Evolutionary conservation across 1,140 invertebrate genomes (phyloP).

Genomic region (Drosophila gunungcola): DNA sequence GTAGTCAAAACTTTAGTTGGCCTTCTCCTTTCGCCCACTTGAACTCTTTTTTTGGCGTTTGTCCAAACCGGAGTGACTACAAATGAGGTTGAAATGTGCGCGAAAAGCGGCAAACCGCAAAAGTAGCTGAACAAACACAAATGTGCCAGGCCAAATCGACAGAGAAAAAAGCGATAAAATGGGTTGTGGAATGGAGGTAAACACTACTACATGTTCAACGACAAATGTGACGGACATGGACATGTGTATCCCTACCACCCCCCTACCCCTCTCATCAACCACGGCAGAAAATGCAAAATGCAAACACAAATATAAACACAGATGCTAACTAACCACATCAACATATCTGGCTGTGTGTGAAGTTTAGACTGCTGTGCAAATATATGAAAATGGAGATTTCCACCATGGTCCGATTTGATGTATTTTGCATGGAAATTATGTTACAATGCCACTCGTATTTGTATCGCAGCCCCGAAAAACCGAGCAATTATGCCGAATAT

Average conservation of each 20-base stretch:
- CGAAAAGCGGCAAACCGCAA: slow-evolving; percentile 80
- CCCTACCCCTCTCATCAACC: not conserved
- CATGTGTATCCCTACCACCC: slow-evolving; percentile 30
- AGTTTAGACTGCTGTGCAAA: slow-evolving; percentile 46
- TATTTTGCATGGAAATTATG: slow-evolving; percentile 78
- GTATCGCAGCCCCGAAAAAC: slow-evolving; percentile 11
- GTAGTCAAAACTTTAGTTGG: slow-evolving; percentile 13
- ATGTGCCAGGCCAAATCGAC: slow-evolving; percentile 73
- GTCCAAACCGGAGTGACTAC: slow-evolving; percentile 75
- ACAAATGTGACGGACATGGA: slow-evolving; percentile 64
- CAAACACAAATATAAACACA: slow-evolving; percentile 81
- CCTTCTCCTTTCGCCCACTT: slow-evolving; percentile 6
- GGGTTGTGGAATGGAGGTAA: slow-evolving; percentile 41
- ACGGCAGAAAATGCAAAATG: slow-evolving; percentile 68
- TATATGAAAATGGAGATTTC: slow-evolving; percentile 66
- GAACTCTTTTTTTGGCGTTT: slow-evolving; percentile 54
- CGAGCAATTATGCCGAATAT: slow-evolving; percentile 32
- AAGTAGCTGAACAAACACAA: slow-evolving; percentile 81
- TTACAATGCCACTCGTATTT: slow-evolving; percentile 71
- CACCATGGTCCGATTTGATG: slow-evolving; percentile 68
- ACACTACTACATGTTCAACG: slow-evolving; percentile 46
- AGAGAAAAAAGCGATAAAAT: slow-evolving; percentile 41
- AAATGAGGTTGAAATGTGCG: slow-evolving; percentile 80
- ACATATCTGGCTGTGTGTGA: slow-evolving; percentile 27
- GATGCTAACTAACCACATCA: slow-evolving; percentile 80